phyloP scores from a whole-genome alignment of 2,113 vertebrate genomes.

The Ammodytes dubius region DNA sequence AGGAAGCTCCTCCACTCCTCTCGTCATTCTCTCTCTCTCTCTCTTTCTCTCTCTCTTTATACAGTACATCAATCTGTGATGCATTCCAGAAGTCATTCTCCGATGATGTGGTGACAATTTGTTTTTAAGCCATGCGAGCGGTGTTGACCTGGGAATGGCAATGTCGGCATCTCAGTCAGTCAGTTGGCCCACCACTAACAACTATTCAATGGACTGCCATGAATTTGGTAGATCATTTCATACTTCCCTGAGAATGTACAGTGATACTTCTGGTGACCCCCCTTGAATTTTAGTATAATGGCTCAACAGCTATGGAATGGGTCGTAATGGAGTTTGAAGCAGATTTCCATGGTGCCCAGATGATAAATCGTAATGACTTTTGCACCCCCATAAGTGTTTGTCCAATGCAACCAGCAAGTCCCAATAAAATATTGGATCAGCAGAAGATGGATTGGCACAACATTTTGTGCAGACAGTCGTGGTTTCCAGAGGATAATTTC shows the following conservation, averaged over 20 bases:
- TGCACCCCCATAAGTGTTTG: background rate
- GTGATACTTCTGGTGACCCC: background rate
- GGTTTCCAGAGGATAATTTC: no score
- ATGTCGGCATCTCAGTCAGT: background rate
- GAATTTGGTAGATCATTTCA: background rate
- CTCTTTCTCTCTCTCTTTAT: constrained; percentile 16
- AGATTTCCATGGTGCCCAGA: background rate
- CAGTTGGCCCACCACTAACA: background rate
- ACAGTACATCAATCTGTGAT: constrained; percentile 40
- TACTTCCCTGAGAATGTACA: constrained; percentile 4
- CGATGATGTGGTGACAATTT: constrained; percentile 41
- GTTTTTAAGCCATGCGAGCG: background rate
- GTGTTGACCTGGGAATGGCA: background rate
- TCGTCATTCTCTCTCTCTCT: constrained; percentile 16
- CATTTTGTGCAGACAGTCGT: no score
- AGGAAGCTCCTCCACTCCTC: constrained; percentile 65
- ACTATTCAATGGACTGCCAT: background rate
- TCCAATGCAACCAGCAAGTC: no score
- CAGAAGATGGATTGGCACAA: no score
- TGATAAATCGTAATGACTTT: background rate
- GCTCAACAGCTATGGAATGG: background rate
- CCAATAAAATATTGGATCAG: background rate
- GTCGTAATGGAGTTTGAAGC: no score
- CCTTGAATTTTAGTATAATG: background rate
- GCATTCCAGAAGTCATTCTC: constrained; percentile 31